Percentiles rank a stretch among this genome's conserved stretches.
phyloP scores from a whole-genome alignment of 2,888 invertebrate species.

The Mythimna vitellina region DNA sequence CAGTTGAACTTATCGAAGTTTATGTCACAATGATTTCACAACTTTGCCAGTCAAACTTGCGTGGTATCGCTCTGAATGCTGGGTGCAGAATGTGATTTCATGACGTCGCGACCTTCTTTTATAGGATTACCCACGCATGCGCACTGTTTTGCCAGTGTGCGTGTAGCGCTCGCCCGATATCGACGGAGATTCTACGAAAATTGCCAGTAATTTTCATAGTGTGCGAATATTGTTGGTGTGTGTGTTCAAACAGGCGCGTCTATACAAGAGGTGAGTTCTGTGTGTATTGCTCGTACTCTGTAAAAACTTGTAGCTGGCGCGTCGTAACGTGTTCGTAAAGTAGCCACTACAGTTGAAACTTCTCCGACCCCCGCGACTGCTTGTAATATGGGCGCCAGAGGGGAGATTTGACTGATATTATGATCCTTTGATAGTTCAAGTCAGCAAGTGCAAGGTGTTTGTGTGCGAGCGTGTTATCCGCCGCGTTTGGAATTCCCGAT shows the following conservation, averaged over 20 bases:
- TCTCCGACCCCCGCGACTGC: constrained; percentile 64
- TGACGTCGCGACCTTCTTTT: constrained; percentile 69
- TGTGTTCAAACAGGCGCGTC: constrained; percentile 63
- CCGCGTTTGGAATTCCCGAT: constrained; percentile 74
- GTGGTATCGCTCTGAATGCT: constrained; percentile 73
- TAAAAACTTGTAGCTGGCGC: constrained; percentile 64
- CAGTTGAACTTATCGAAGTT: constrained; percentile 66
- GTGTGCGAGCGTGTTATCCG: constrained; percentile 70
- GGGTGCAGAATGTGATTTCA: constrained; percentile 73
- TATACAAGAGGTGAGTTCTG: constrained; percentile 63
- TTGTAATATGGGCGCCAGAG: constrained; percentile 54
- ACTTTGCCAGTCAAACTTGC: constrained; percentile 74
- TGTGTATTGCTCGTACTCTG: constrained; percentile 68
- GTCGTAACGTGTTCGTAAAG: constrained; percentile 76
- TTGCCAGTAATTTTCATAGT: constrained; percentile 69
- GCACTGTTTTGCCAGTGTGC: constrained; percentile 76
- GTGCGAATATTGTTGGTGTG: constrained; percentile 67
- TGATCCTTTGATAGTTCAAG: constrained; percentile 53
- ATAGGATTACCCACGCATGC: constrained; percentile 72
- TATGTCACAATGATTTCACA: constrained; percentile 89
- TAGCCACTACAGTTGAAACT: constrained; percentile 62
- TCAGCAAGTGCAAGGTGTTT: constrained; percentile 59
- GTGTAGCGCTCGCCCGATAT: constrained; percentile 73
- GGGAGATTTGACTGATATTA: constrained; percentile 62
- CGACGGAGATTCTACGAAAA: constrained; percentile 83